Evolutionary conservation across 2,113 vertebrate species (phyloP).

Genomic region (Oreochromis tanganicae): DNA sequence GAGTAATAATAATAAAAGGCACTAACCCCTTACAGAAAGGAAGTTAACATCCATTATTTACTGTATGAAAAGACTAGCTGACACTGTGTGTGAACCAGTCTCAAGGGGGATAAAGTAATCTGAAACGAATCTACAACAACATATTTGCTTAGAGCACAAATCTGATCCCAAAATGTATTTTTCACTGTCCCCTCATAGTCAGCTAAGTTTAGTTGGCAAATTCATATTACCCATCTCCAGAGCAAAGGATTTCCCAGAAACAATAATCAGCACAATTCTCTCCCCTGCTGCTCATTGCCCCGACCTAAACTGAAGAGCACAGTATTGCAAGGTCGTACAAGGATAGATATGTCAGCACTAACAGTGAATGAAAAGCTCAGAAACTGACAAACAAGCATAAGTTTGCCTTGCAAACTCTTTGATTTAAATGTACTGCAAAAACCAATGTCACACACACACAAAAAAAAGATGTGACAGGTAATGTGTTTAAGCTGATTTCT

Average conservation of each 20-base stretch:
- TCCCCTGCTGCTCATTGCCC: not conserved
- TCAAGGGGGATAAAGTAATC: not conserved
- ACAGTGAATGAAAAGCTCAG: not conserved
- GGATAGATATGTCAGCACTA: not conserved
- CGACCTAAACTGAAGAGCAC: not conserved
- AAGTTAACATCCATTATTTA: not conserved
- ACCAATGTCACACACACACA: not conserved
- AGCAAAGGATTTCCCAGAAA: not conserved
- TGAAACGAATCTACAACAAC: not conserved
- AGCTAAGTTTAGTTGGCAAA: not conserved
- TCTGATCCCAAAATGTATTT: not conserved
- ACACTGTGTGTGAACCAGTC: not conserved
- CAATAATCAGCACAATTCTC: not conserved
- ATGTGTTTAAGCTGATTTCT: not conserved
- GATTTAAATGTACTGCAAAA: not conserved
- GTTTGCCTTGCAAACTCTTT: not conserved
- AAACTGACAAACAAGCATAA: not conserved
- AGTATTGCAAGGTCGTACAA: not conserved
- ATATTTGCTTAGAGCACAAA: not conserved
- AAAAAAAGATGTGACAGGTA: not conserved
- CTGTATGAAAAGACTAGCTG: not conserved
- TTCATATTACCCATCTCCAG: not conserved
- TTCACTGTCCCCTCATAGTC: not conserved
- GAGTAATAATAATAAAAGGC: slow-evolving; percentile 10
- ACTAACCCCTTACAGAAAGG: not conserved